phyloP scores from a whole-genome alignment of 92 coral and sea anemone species.

The Umimayanthus kanabou region DNA sequence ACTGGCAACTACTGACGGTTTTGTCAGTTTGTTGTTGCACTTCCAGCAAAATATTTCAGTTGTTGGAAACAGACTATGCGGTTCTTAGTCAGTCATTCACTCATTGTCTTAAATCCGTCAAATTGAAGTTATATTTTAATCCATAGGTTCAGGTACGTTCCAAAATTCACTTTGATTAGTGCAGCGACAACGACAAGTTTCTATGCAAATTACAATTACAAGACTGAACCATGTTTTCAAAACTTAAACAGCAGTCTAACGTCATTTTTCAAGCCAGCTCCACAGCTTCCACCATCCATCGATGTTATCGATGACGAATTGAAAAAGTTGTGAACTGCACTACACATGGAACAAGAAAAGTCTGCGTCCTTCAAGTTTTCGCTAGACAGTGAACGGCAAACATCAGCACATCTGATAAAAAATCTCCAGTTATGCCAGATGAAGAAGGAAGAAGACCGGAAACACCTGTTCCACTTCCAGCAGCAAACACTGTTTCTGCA shows the following conservation, averaged over 20 bases:
- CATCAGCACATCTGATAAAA: background rate
- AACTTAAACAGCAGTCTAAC: background rate
- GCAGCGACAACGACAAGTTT: conserved; percentile 7
- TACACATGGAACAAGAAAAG: background rate
- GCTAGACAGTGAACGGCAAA: conserved; percentile 13
- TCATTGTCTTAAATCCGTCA: too few relatives aligned
- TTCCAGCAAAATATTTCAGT: too few relatives aligned
- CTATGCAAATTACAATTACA: background rate
- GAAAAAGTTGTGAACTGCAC: background rate
- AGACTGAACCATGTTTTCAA: background rate
- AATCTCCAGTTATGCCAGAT: conserved; percentile 8
- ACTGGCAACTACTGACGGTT: too few relatives aligned
- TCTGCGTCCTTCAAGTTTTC: conserved; percentile 6
- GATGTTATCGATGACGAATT: conserved; percentile 8
- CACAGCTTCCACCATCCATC: background rate
- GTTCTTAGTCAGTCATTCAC: too few relatives aligned
- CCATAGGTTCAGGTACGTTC: too few relatives aligned
- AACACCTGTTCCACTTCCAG: conserved; percentile 12
- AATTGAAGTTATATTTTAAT: too few relatives aligned
- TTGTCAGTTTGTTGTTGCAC: too few relatives aligned
- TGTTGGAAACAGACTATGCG: too few relatives aligned
- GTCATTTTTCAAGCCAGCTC: background rate
- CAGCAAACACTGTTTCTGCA: conserved; percentile 7
- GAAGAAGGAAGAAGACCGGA: background rate
- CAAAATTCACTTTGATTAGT: too few relatives aligned